Conservation (phyloP, 2,888 invertebrate species). For the Amaurobius ferox region DNA sequence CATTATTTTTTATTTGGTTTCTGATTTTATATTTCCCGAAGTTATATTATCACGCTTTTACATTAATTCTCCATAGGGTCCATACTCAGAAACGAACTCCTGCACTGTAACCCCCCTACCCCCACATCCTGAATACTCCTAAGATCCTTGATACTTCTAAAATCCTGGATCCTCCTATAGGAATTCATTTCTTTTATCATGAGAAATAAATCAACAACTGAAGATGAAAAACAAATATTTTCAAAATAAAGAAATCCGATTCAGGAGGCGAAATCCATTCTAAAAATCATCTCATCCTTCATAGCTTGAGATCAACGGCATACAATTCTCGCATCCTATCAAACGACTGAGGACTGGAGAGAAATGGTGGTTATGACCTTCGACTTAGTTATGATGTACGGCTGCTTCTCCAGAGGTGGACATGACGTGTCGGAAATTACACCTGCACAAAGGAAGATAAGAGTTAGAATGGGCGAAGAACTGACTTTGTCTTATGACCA, state of each 20-base stretch:
- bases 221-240: too few relatives aligned
- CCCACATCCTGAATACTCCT: too few relatives aligned
- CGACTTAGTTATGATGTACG: conserved; percentile 59
- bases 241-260: neutral
- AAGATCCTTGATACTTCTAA: too few relatives aligned
- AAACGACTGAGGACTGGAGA: neutral
- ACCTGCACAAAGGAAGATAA: conserved; percentile 56
- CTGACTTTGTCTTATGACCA: neutral
- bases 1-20: too few relatives aligned
- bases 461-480: conserved; percentile 14
- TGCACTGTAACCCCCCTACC: too few relatives aligned
- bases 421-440: conserved; percentile 58
- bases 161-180: too few relatives aligned
- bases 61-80: too few relatives aligned
- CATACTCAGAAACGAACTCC: too few relatives aligned
- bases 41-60: too few relatives aligned
- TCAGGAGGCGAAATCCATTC: neutral
- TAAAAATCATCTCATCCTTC: neutral
- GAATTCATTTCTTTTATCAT: too few relatives aligned
- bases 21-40: too few relatives aligned
- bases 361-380: conserved; percentile 47
- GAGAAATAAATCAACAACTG: too few relatives aligned
- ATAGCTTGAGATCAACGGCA: neutral
- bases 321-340: neutral
- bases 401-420: conserved; percentile 55